Percentiles rank a stretch among this genome's conserved stretches.
Evolutionary conservation across 2,888 invertebrate species (phyloP).

Genomic region (Clunio marinus): DNA sequence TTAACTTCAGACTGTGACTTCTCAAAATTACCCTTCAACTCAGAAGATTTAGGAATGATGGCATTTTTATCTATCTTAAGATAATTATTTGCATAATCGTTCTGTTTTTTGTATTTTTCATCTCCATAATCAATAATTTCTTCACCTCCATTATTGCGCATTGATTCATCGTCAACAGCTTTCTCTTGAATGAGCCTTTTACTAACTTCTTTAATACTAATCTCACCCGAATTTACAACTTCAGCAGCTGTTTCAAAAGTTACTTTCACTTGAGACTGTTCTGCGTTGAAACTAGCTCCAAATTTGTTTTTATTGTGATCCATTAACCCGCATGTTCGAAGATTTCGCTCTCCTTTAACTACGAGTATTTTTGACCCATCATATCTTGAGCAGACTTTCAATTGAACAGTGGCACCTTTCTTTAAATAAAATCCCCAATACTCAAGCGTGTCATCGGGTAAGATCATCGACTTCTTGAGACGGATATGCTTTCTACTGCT

Average conservation of each 20-base stretch:
- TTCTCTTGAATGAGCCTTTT: background rate
- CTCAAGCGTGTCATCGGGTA: slow-evolving; percentile 80
- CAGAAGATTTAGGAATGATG: too few species aligned
- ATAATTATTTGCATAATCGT: background rate
- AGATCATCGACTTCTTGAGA: slow-evolving; percentile 73
- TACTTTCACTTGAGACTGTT: slow-evolving; percentile 47
- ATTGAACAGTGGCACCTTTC: slow-evolving; percentile 69
- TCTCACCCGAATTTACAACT: slow-evolving; percentile 43
- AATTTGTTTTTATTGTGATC: slow-evolving; percentile 64
- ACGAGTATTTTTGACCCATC: slow-evolving; percentile 76
- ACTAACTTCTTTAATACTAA: background rate
- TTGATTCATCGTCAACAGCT: slow-evolving; percentile 41
- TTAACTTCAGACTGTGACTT: background rate
- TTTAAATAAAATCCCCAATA: slow-evolving; percentile 85
- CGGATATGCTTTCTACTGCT: slow-evolving; percentile 68
- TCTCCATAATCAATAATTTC: slow-evolving; percentile 42
- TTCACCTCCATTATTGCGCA: slow-evolving; percentile 43
- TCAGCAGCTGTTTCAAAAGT: slow-evolving; percentile 59
- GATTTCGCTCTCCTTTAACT: slow-evolving; percentile 71
- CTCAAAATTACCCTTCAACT: background rate
- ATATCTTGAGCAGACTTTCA: slow-evolving; percentile 75
- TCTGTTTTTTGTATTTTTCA: background rate
- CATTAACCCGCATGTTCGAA: slow-evolving; percentile 72
- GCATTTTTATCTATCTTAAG: slow-evolving; percentile 40
- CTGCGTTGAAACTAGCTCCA: slow-evolving; percentile 53